Evolutionary conservation across 2,113 vertebrate species (phyloP).

Genomic region (Xiphophorus couchianus): DNA sequence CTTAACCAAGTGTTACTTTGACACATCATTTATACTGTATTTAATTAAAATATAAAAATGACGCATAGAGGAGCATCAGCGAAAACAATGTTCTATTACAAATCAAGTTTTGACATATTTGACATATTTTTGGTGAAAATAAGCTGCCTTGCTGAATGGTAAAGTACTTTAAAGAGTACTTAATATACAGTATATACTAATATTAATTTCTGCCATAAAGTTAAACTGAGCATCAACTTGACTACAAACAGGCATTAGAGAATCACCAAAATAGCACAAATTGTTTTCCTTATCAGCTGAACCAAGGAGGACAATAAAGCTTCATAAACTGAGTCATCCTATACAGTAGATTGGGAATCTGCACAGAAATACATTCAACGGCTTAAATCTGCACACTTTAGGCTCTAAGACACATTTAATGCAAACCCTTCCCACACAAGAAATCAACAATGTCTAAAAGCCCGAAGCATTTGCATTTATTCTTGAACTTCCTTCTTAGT

Average conservation of each 20-base stretch:
- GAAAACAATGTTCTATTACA: no score
- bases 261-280: neutral
- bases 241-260: neutral
- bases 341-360: neutral
- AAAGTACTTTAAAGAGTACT: no score
- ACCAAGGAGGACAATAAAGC: neutral
- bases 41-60: no score
- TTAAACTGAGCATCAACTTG: no score
- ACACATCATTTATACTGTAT: no score
- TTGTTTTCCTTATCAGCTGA: neutral
- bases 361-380: neutral
- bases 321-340: neutral
- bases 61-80: no score
- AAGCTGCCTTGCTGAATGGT: neutral
- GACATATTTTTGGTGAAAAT: no score
- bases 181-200: no score
- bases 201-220: neutral
- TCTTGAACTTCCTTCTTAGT: slow-evolving; percentile 39
- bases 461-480: slow-evolving; percentile 37
- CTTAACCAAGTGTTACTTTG: no score
- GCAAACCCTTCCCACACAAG: slow-evolving; percentile 40
- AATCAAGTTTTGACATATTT: no score
- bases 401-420: slow-evolving; percentile 33
- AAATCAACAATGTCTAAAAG: slow-evolving; percentile 29
- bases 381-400: slow-evolving; percentile 20